A percentile compares a stretch with the other conserved stretches of the same genome.
Conservation (phyloP, 1,140 invertebrate genomes). For the Bombus sylvicola region DNA sequence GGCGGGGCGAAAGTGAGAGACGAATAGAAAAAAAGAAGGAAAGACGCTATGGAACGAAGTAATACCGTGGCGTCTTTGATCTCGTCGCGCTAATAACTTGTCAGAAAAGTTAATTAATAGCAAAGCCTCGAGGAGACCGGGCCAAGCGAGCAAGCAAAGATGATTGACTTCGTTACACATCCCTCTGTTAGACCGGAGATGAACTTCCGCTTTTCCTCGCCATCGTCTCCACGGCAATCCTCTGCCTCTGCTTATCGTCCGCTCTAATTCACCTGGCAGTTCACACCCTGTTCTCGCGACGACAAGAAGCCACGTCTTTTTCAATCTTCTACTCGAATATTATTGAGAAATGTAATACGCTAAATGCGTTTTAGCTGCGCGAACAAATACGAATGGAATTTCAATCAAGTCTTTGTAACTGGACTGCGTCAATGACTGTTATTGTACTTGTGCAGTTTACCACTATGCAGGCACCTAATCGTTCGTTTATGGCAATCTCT, state of each 20-base stretch:
- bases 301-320: background rate
- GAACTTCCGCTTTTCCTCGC: conserved; percentile 27
- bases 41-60: background rate
- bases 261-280: background rate
- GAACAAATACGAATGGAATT: background rate
- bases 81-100: conserved; percentile 46
- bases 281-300: too few relatives aligned
- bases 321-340: background rate
- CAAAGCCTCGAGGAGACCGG: background rate
- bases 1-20: background rate
- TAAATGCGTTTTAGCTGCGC: background rate
- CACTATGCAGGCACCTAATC: background rate
- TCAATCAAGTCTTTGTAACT: background rate
- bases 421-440: too few relatives aligned
- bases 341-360: background rate
- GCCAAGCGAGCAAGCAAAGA: conserved; percentile 26
- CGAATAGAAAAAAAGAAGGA: background rate
- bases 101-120: conserved; percentile 50
- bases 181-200: conserved; percentile 25
- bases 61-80: conserved; percentile 39
- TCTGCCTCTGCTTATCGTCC: background rate
- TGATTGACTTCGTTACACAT: conserved; percentile 40
- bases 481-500: background rate
- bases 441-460: background rate
- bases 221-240: background rate